Base-by-base conservation (phyloP, 2,797 vertebrate genomes). In the Centroberyx gerrardi region DNA sequence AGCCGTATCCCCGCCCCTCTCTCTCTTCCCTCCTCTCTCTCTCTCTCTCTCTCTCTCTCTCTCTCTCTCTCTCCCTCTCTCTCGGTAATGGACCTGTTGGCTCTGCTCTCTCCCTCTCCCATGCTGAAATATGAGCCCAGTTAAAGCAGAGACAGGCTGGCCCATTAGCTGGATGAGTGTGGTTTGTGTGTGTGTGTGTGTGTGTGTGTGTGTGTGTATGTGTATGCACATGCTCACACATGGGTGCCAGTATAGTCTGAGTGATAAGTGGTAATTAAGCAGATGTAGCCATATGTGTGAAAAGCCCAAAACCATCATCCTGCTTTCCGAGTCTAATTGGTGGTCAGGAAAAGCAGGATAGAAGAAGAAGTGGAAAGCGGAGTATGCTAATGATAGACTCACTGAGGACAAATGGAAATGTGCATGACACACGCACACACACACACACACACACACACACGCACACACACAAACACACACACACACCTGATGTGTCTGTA, bases 11-110 rank as follows among this genome's bases (percentile, higher is more conserved):
- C 88, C 85, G 82, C 91, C 88, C 84, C 88, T 79, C 71, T 64
- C 74, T 72, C 66, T 48, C 54, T 56, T 74, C 38, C 63, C 74
- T 73, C 82, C 68, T 67, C 64, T 69, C 71, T 42, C 54, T 27
- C 29, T 13, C 38, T 38, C 49, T 55, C 59, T 38, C 58, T 33
- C 10, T 44, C 18, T 28, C 55, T 15, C 48, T 52, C 62, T 69
- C 72, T 58, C 40, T 58, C 68, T 68, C 49, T 59, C 66, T 75
- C 77, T 51, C 48, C 48, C 67, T 73, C 27, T 65, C 51, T 55
- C 75, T 68, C 66, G 28, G 87, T 92, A 93, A 94, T 94, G 90
- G 92, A 92, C 89, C 89, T 86, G 87, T 93, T 95, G 94, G 93
- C 94, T 81, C 44, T 33, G 74, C 78, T 90, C 86, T 86, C 83